Evolutionary conservation across 1,140 invertebrate genomes (phyloP), one percentile per base, ranked within the genome.

Genomic region (Eulimnadia texana): DNA sequence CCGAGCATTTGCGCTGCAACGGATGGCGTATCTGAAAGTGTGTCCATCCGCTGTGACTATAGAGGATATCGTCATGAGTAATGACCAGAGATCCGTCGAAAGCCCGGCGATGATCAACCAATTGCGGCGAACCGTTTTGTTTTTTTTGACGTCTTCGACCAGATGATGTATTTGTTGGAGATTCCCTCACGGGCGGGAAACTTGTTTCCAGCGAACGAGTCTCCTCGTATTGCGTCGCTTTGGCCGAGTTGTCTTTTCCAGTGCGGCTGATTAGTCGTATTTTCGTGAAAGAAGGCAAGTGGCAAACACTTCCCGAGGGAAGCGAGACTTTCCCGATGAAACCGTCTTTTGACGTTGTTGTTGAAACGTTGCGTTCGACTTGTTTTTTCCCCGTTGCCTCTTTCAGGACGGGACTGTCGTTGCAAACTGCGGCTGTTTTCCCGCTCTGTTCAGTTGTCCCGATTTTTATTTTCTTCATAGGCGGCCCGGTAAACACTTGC

Each of bases 1-100:
- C 16, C 6, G 33, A 42, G 33, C 33, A 42, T 6, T 42, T 42
- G 16, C 33, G 33, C 33, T 42, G 33, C 2, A 57, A 3, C n/a
- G 55, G 55, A 33, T 57, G 55, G 13, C 20, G 27, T 16, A 57
- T 28, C 27, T 27, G 55, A 42, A 57, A 57, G 27, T 57, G 55
- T 10, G 55, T 57, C 55, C 55, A 57, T 20, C 55, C 55, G 19
- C 27, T 29, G 28, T 19, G 27, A 33, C 55, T 57, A 27, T 57
- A 57, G 16, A 57, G 0, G 20, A 57, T 33, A 22, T 57, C 55
- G 22, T 57, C 55, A 27, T 57, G 55, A 13, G 55, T 19, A 33
- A 57, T 57, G n/a, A n/a, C 20, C 13, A 57, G 27, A 13, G 55
- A 57, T 10, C 55, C 55, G 33, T 57, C 19, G n/a, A 57, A 0